Evolutionary conservation across 2,797 vertebrate species (phyloP).

Genomic region (Rhincodon typus): DNA sequence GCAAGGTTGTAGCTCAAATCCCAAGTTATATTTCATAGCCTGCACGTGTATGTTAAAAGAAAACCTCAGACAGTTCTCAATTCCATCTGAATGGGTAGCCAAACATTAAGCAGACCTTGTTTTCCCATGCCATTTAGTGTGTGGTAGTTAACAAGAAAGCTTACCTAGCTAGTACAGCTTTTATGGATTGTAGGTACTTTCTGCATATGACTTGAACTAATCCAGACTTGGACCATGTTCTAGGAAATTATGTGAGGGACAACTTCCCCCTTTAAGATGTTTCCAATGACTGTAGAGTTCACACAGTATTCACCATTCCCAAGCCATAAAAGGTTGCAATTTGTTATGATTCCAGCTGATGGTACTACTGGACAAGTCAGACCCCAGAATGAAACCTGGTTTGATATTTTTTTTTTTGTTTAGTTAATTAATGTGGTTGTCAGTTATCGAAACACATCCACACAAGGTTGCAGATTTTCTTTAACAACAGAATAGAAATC

Average conservation of each 20-base stretch:
- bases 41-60: not conserved
- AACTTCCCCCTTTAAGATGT: not conserved
- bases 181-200: not conserved
- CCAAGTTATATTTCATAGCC: not conserved
- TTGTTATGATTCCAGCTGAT: no score
- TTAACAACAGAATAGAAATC: no score
- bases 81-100: not conserved
- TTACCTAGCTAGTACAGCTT: not conserved
- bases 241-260: not conserved
- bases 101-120: constrained; percentile 9
- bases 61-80: not conserved
- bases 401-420: no score
- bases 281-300: not conserved
- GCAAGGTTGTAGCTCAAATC: not conserved
- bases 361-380: no score
- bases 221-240: not conserved
- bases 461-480: no score
- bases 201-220: not conserved
- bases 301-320: constrained; percentile 9
- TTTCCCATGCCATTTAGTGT: not conserved
- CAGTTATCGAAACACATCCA: no score
- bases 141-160: not conserved
- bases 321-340: not conserved
- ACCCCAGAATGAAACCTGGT: no score
- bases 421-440: no score